A percentile compares a stretch with the other conserved stretches of the same genome.
Evolutionary conservation across 2,797 vertebrate genomes (phyloP).

Genomic region (Sebastiscus albofasciatus): DNA sequence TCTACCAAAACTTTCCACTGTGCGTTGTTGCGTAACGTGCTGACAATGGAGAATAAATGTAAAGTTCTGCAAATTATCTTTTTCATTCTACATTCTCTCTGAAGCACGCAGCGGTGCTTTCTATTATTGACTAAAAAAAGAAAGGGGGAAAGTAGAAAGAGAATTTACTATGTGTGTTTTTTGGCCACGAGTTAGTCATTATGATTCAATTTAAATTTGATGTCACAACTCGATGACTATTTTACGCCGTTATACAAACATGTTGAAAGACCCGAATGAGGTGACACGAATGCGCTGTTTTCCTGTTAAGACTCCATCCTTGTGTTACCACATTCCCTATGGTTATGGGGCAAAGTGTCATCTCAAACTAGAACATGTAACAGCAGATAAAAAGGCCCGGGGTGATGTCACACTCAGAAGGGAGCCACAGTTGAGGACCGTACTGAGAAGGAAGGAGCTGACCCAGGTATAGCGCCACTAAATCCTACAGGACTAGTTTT

Average conservation of each 20-base stretch:
- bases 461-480: not conserved
- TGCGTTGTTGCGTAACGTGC: not conserved
- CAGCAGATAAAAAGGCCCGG: slow-evolving; percentile 37
- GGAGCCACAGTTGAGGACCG: slow-evolving; percentile 22
- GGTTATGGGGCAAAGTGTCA: slow-evolving; percentile 34
- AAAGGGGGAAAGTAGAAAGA: not conserved
- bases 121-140: not conserved
- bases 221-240: not conserved
- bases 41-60: slow-evolving; percentile 20
- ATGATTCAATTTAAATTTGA: slow-evolving; percentile 3
- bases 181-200: not conserved
- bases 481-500: slow-evolving; percentile 7
- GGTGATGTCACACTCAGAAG: slow-evolving; percentile 38
- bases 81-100: slow-evolving; percentile 3
- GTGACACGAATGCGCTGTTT: slow-evolving; percentile 17
- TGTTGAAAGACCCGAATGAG: not conserved
- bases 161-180: not conserved
- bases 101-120: slow-evolving; percentile 2
- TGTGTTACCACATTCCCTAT: not conserved
- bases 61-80: slow-evolving; percentile 26
- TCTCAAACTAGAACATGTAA: slow-evolving; percentile 34
- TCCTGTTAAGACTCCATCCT: not conserved
- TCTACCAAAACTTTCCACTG: not conserved
- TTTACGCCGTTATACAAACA: not conserved
- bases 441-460: not conserved